These are phyloP conservation scores for Cosmopolites sordidus DNA, from an alignment of 2,888 invertebrate species.

Conservation along the genomic window DNA sequence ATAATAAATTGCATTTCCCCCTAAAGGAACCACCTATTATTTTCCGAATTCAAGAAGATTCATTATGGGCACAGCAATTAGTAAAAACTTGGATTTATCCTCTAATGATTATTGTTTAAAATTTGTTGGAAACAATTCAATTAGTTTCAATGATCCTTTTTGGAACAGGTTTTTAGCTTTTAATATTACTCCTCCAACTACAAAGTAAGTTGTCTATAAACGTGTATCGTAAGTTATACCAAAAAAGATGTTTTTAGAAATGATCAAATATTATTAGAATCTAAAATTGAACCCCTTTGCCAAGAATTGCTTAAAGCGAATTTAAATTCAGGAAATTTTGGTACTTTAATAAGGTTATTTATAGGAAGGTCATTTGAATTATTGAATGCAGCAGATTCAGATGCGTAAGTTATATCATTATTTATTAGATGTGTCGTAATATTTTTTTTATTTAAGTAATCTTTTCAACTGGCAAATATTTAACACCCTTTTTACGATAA, in stretches of 20 bases:
- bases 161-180: slow-evolving; percentile 94
- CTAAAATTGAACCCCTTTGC: slow-evolving; percentile 68
- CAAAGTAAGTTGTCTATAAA: slow-evolving; percentile 53
- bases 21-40: not conserved
- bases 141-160: slow-evolving; percentile 83
- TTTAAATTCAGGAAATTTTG: slow-evolving; percentile 82
- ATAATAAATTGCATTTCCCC: not conserved
- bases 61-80: slow-evolving; percentile 76
- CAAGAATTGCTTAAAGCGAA: slow-evolving; percentile 81
- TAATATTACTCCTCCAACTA: slow-evolving; percentile 76
- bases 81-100: slow-evolving; percentile 73
- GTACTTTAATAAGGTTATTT: slow-evolving; percentile 82
- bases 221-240: too few species aligned
- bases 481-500: slow-evolving; percentile 87
- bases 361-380: slow-evolving; percentile 77
- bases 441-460: slow-evolving; percentile 49
- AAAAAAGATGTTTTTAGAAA: slow-evolving; percentile 57
- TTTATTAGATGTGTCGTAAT: too few species aligned
- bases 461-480: slow-evolving; percentile 82
- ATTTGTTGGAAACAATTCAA: slow-evolving; percentile 75
- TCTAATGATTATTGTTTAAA: slow-evolving; percentile 74
- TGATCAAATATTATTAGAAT: slow-evolving; percentile 77
- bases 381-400: slow-evolving; percentile 78
- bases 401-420: slow-evolving; percentile 80
- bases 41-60: not conserved